Percentiles rank a stretch among this genome's conserved stretches.
Evolutionary conservation across 2,113 vertebrate species (phyloP).

Genomic region (Charadrius vociferus): DNA sequence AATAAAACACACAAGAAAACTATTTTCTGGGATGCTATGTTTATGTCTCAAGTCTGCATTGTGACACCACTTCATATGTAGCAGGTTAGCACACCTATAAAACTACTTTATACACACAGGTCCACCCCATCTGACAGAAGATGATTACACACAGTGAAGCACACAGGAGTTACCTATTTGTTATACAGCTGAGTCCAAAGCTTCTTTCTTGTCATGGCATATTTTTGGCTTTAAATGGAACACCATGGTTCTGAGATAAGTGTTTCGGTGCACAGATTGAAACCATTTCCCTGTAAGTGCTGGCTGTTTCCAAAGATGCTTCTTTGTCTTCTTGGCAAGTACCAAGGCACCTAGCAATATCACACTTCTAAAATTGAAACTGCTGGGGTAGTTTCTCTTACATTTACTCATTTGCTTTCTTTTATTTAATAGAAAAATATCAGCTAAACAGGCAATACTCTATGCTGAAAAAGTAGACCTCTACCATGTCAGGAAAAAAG

Average conservation of each 20-base stretch:
- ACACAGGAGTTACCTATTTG: neutral
- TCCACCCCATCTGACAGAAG: neutral
- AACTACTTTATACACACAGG: neutral
- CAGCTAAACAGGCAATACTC: neutral
- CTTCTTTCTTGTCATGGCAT: neutral
- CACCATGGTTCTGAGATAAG: neutral
- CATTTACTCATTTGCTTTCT: neutral
- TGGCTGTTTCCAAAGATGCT: neutral
- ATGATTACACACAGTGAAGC: neutral
- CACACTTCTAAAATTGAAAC: neutral
- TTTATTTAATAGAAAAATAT: neutral
- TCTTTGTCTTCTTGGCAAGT: neutral
- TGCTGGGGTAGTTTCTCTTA: neutral
- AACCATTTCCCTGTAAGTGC: neutral
- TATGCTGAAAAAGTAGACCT: neutral
- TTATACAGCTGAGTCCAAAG: neutral
- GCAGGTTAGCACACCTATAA: neutral
- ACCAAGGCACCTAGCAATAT: neutral
- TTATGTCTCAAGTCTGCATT: neutral
- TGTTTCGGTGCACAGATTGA: neutral
- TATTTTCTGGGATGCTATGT: neutral
- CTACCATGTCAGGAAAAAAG: neutral
- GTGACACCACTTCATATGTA: neutral
- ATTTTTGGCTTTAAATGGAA: neutral
- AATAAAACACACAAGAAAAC: neutral